A percentile compares a stretch with the other conserved stretches of the same genome.
phyloP scores from a whole-genome alignment of 2,888 invertebrate genomes.

The Troglohyphantes excavatus region DNA sequence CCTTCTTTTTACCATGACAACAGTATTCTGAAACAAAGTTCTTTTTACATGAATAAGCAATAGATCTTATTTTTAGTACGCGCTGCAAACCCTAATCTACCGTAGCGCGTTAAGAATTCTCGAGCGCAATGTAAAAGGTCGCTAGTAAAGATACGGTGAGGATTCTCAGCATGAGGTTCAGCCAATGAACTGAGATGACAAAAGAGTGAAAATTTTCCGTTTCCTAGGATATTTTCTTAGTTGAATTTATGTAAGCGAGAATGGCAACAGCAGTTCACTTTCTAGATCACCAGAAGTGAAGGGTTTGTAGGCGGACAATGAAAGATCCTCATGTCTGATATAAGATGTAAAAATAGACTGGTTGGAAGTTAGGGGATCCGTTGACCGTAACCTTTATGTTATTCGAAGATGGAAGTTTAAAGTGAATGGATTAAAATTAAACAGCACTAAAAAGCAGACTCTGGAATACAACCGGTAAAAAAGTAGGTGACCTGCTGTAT shows the following conservation, averaged over 20 bases:
- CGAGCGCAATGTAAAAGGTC: not conserved
- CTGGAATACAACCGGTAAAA: no score
- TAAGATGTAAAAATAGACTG: constrained; percentile 11
- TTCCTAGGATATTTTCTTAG: not conserved
- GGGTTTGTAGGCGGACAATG: constrained; percentile 27
- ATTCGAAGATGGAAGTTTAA: no score
- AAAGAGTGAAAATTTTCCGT: constrained; percentile 4
- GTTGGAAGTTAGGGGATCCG: not conserved
- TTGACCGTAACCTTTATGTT: constrained; percentile 34
- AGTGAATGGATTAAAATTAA: no score
- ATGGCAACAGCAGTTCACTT: constrained; percentile 35
- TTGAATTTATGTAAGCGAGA: not conserved
- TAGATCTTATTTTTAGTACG: not conserved
- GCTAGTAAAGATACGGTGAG: not conserved
- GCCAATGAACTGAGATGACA: constrained; percentile 47
- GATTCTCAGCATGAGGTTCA: not conserved
- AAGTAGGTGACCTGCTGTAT: no score
- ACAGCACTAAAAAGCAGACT: no score
- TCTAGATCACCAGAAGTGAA: constrained; percentile 19
- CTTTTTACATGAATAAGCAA: not conserved
- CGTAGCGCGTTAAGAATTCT: not conserved
- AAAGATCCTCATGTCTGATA: not conserved
- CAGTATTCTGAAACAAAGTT: not conserved
- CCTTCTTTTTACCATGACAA: constrained; percentile 14
- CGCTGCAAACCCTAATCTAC: not conserved